Conservation (phyloP, 30 jellyfish, hydroid and myxozoan genomes). For the Nemopilema nomurai region DNA sequence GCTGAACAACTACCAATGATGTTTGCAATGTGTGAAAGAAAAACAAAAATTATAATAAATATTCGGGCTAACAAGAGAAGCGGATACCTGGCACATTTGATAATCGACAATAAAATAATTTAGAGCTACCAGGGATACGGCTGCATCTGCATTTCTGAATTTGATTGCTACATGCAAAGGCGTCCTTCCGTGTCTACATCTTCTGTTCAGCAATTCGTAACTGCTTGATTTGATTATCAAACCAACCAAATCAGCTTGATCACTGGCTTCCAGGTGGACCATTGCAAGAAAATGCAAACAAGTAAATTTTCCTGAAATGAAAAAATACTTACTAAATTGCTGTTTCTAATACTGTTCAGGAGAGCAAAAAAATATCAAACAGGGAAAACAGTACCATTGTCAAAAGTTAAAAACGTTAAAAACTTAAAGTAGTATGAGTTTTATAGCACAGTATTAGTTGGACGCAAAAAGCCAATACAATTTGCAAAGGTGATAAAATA, state of each 20-base stretch:
- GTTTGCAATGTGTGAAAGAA: too few species aligned
- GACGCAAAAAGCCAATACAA: too few species aligned
- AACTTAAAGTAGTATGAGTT: too few species aligned
- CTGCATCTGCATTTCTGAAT: not conserved
- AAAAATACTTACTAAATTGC: not conserved
- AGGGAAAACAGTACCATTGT: not conserved
- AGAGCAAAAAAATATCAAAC: not conserved
- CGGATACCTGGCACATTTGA: not conserved
- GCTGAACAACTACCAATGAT: too few species aligned
- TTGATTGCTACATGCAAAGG: slow-evolving; percentile 45
- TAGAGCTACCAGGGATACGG: not conserved
- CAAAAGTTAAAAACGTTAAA: too few species aligned
- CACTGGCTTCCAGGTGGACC: not conserved
- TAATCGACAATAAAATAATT: not conserved
- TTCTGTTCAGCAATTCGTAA: slow-evolving; percentile 6
- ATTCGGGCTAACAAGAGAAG: too few species aligned
- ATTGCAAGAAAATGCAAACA: slow-evolving; percentile 46
- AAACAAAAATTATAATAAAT: too few species aligned
- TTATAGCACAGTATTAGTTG: too few species aligned
- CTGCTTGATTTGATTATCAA: not conserved
- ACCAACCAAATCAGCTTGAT: not conserved
- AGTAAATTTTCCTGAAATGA: slow-evolving; percentile 30
- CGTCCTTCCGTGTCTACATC: slow-evolving; percentile 57
- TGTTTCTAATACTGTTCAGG: too few species aligned
- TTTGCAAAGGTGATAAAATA: too few species aligned